phyloP scores from a whole-genome alignment of 2,888 invertebrate species.

The Drosophila paramelanica region DNA sequence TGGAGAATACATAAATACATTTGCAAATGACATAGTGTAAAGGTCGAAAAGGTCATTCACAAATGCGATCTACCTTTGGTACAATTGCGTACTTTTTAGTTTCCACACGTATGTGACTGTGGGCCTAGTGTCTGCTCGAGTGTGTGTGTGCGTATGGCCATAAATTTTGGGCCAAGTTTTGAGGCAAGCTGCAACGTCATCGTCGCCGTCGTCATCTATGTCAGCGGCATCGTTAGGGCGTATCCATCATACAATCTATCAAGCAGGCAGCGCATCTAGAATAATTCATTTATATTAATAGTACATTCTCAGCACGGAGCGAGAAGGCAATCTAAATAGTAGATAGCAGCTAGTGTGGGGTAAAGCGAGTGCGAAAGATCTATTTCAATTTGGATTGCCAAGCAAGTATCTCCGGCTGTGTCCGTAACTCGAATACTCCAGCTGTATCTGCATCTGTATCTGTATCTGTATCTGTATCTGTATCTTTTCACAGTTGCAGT shows the following conservation, averaged over 20 bases:
- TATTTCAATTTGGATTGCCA: conserved; percentile 39
- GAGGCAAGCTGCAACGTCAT: conserved; percentile 50
- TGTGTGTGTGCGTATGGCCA: conserved; percentile 8
- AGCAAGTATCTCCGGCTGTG: conserved; percentile 31
- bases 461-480: conserved; percentile 19
- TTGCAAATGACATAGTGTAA: background rate
- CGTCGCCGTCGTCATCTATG: conserved; percentile 38
- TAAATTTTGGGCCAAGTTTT: conserved; percentile 48
- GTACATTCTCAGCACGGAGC: conserved; percentile 41
- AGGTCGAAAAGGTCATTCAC: no score
- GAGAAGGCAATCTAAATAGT: background rate
- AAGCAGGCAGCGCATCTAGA: conserved; percentile 51
- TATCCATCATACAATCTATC: conserved; percentile 76
- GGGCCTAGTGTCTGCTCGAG: background rate
- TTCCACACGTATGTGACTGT: conserved; percentile 1
- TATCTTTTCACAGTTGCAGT: conserved; percentile 59
- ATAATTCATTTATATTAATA: conserved; percentile 81
- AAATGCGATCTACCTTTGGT: background rate
- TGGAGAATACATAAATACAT: no score
- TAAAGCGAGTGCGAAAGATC: background rate
- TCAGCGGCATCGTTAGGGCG: conserved; percentile 70
- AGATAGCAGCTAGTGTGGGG: background rate
- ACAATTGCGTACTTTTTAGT: conserved; percentile 12
- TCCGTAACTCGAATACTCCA: conserved; percentile 25
- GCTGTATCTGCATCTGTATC: conserved; percentile 27